Base-by-base conservation (phyloP, 2,888 invertebrate species). In the Pristionchus fissidentatus region DNA sequence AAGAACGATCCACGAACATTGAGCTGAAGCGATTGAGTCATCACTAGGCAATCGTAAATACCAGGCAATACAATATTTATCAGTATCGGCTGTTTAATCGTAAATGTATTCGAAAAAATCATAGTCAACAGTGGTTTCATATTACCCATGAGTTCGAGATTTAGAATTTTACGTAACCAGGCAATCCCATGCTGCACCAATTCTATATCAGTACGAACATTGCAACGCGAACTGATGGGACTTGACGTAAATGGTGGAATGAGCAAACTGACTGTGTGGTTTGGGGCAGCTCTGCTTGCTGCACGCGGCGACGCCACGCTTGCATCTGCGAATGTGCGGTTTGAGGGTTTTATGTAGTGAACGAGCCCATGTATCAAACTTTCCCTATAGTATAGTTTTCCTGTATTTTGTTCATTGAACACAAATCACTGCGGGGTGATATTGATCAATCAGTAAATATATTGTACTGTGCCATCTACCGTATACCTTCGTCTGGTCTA, bases 1-100 rank as follows among this genome's bases (percentile, higher is more conserved):
- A n/a, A 90, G 85, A 13, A 85, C 90, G 38, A 91, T 87, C 91
- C 91, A 91, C 2, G 87, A 86, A 83, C 91, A 91, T 62, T 87
- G 84, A 32, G 83, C 90, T 90, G 85, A 79, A 89, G 83, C 19
- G 22, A 29, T 15, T 60, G 13, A 26, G 8, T 60, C 19, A n/a
- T 26, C 29, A n/a, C 19, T 60, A 60, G 8, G 7, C 60, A 15
- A 15, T 60, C 8, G 13, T 60, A 49, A 49, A 49, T 49, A 49
- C 19, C 19, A 19, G 19, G 10, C 19, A 19, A 49, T 49, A 15
- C 19, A 41, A 26, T 84, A 22, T n/a, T n/a, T n/a, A n/a, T n/a
- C n/a, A n/a, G n/a, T n/a, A n/a, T n/a, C n/a, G n/a, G n/a, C n/a
- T n/a, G n/a, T 52, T n/a, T 19, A 38, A 84, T 52, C 15, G 75